phyloP scores from a whole-genome alignment of 2,888 invertebrate species.

The Drosophila sordidula region DNA sequence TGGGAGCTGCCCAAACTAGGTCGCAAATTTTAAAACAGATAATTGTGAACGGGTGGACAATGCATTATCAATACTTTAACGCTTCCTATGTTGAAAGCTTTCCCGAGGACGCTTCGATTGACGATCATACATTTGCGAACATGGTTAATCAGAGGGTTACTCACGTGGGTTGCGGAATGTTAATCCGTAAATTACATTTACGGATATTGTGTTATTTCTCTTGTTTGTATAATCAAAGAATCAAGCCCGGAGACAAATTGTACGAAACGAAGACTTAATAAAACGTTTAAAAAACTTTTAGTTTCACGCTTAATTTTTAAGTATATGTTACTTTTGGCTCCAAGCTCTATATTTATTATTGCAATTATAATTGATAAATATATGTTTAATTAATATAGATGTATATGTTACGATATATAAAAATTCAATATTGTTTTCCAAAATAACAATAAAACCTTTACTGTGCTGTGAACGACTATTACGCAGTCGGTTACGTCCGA shows the following conservation, averaged over 20 bases:
- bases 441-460: too few relatives aligned
- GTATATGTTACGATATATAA: too few relatives aligned
- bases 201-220: not conserved
- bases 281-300: not conserved
- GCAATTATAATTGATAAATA: too few relatives aligned
- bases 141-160: not conserved
- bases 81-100: not conserved
- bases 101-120: not conserved
- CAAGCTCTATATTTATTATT: too few relatives aligned
- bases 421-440: too few relatives aligned
- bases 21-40: not conserved
- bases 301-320: too few relatives aligned
- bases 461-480: too few relatives aligned
- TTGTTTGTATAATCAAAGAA: constrained; percentile 9
- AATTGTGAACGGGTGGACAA: not conserved
- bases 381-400: too few relatives aligned
- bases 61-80: fast-evolving
- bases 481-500: too few relatives aligned
- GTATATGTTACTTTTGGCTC: too few relatives aligned
- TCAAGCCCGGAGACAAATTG: constrained; percentile 1
- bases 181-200: not conserved
- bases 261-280: not conserved
- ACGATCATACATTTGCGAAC: not conserved
- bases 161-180: constrained; percentile 16
- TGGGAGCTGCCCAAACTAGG: too few relatives aligned